Conservation (phyloP, 2,113 vertebrate genomes). For the Rhombomys opimus region DNA sequence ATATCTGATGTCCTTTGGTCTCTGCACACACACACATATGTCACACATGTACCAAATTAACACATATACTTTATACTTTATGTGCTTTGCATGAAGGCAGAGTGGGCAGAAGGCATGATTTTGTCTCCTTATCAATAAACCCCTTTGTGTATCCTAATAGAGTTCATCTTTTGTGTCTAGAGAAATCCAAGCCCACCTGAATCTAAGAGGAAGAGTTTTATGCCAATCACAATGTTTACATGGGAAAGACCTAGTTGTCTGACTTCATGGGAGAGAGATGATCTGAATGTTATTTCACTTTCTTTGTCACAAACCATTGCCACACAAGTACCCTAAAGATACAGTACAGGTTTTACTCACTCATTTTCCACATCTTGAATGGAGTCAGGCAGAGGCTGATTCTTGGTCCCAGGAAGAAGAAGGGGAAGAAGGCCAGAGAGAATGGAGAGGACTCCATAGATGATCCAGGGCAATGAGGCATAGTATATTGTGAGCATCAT, state of each 20-base stretch:
- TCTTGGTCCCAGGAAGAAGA: constrained; percentile 87
- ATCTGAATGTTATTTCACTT: not conserved
- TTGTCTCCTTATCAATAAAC: not conserved
- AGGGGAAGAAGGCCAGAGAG: constrained; percentile 80
- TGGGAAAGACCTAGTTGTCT: not conserved
- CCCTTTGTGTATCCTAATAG: not conserved
- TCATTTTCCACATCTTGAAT: constrained; percentile 87
- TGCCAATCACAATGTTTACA: not conserved
- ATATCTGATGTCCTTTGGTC: not conserved
- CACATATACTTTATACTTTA: not conserved
- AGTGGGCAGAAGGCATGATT: not conserved
- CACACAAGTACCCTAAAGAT: not conserved
- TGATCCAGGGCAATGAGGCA: constrained; percentile 82
- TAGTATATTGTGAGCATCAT: constrained; percentile 82
- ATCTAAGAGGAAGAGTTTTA: not conserved
- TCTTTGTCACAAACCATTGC: not conserved
- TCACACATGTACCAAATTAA: not conserved
- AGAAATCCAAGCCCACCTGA: not conserved
- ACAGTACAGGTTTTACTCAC: constrained; percentile 51
- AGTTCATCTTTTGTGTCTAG: not conserved
- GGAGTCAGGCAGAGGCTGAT: constrained; percentile 87
- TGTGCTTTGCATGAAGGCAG: not conserved
- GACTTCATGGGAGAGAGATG: too few relatives aligned
- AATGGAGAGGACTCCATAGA: constrained; percentile 84
- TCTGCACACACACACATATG: not conserved